Percentiles rank a stretch among this genome's conserved stretches.
Conservation (phyloP, 2,797 vertebrate genomes). For the Limnodromus scolopaceus region DNA sequence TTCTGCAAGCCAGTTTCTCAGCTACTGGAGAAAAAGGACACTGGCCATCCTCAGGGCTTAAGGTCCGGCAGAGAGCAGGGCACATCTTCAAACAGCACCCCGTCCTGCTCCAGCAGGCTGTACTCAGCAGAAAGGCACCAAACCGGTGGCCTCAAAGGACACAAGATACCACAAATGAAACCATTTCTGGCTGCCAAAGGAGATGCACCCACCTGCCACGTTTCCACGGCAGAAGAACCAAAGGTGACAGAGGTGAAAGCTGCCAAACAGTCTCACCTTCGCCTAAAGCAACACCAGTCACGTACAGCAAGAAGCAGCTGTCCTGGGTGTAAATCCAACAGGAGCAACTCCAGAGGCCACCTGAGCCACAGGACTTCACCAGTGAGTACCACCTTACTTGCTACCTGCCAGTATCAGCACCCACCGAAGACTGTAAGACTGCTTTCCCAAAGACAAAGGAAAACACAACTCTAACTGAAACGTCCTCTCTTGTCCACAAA, state of each 20-base stretch:
- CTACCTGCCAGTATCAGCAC: neutral
- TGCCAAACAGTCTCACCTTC: neutral
- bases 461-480: neutral
- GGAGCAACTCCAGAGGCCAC: neutral
- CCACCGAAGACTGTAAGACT: neutral
- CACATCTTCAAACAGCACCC: neutral
- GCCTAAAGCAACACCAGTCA: neutral
- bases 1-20: neutral
- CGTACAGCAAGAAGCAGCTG: neutral
- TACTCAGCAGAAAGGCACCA: neutral
- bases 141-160: neutral
- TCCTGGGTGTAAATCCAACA: neutral
- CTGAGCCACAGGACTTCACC: neutral
- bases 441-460: neutral
- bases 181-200: neutral
- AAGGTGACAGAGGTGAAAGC: neutral
- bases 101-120: neutral
- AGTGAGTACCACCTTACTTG: neutral
- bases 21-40: neutral
- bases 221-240: neutral
- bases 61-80: fast-evolving
- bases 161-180: neutral
- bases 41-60: neutral
- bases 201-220: neutral
- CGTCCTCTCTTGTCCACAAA: neutral